Evolutionary conservation across 1,140 invertebrate species (phyloP).

Genomic region (Magallana ariakensis): DNA sequence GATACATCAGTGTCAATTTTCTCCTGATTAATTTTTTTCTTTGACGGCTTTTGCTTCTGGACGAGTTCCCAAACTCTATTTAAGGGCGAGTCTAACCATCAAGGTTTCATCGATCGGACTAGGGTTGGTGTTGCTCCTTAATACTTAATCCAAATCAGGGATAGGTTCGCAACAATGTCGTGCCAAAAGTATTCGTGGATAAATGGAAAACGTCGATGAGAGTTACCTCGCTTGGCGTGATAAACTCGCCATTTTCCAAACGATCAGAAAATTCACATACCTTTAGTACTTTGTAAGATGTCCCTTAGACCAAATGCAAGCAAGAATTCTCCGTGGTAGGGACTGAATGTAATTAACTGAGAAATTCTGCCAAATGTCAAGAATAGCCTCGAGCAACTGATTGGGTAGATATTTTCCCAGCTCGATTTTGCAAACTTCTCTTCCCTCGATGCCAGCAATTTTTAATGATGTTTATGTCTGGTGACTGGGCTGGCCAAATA

Average conservation of each 20-base stretch:
- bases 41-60: no score
- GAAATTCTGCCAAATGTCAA: slow-evolving; percentile 35
- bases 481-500: slow-evolving; percentile 25
- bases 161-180: no score
- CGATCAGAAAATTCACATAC: background rate
- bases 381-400: slow-evolving; percentile 43
- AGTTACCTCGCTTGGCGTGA: slow-evolving; percentile 22
- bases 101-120: no score
- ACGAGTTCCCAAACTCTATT: no score
- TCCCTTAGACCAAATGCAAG: no score
- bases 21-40: no score
- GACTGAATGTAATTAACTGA: slow-evolving; percentile 42
- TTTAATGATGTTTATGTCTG: slow-evolving; percentile 41
- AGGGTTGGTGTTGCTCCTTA: no score
- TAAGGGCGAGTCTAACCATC: no score
- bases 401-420: slow-evolving; percentile 9
- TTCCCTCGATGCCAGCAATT: slow-evolving; percentile 41
- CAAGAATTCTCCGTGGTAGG: slow-evolving; percentile 8
- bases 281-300: slow-evolving; percentile 43
- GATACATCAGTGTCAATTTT: no score
- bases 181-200: slow-evolving; percentile 46
- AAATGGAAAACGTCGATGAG: background rate
- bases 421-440: slow-evolving; percentile 27
- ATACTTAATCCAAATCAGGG: no score
- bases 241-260: background rate